Base-by-base conservation (phyloP, 2,888 invertebrate genomes). In the Pammene aurita region DNA sequence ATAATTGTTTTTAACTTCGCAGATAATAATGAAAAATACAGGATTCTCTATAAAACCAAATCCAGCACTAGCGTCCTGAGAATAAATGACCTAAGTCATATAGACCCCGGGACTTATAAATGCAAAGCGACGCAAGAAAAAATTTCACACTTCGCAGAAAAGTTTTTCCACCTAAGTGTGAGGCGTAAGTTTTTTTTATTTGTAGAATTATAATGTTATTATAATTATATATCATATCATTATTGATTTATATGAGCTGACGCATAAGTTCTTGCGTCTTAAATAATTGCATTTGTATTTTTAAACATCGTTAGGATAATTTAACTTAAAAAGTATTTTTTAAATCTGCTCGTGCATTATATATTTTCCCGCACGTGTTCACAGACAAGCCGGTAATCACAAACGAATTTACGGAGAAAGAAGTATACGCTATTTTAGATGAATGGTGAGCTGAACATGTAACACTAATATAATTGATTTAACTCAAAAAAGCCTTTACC, bases 41-140 rank as follows among this genome's bases (percentile, higher is more conserved):
- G 78, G 0, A 77, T 89, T 11, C 79, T 76, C 46, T 74, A 76
- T 35, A 82, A 85, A 71, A 72, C 75, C 4, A 77, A 80, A 52
- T 14, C 52, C 26, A 50, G 38, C 68, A 79, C 76, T 56, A 76
- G 87, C 71, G 80, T 84, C 7, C 68, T 92, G 72, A 87, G 86
- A 73, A 90, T 92, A 48, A 88, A 82, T 72, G 85, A 85, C 64
- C 75, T 92, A n/a, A 82, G 82, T 2, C 88, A 90, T 67, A 80
- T 78, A 57, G 92, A 91, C 70, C 82, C 85, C 0, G 92, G 88
- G 7, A 81, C 84, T 38, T 92, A 91, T 69, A 81, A 85, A 38
- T 92, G 92, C 72, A 89, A 89, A 77, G 88, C 89, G 11, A 87
- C 86, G 0, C 92, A 92, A 72, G 86, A 89, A 69, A 78, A 77